These are phyloP conservation scores for Apostichopus californicus DNA, from an alignment of 35 echinoderm and acorn worm genomes.

Conservation along the genomic window DNA sequence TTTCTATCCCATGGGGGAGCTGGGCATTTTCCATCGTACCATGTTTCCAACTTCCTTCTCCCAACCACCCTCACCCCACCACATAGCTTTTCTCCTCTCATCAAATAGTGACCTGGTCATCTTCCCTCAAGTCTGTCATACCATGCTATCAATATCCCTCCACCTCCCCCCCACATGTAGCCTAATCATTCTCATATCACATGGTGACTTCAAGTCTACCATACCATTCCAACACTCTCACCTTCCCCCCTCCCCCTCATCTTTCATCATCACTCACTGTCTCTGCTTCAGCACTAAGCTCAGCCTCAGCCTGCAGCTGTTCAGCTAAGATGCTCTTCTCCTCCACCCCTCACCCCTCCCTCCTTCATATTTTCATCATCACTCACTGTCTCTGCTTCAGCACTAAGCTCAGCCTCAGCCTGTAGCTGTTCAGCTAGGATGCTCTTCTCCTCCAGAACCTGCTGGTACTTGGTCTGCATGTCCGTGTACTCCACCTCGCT, in stretches of 20 bases:
- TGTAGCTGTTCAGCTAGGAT: constrained; percentile 92
- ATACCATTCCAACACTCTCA: background rate
- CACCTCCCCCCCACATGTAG: background rate
- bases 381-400: constrained; percentile 90
- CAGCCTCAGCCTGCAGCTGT: constrained; percentile 90
- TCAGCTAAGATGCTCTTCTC: background rate
- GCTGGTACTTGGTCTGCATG: constrained; percentile 66
- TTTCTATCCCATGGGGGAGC: too few species aligned
- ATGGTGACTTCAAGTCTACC: too few species aligned
- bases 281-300: constrained; percentile 90
- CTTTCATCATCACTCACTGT: constrained; percentile 58
- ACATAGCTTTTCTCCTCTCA: background rate
- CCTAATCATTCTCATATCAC: too few species aligned
- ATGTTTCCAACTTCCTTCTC: too few species aligned
- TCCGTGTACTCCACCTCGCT: constrained; percentile 68
- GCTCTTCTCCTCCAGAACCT: constrained; percentile 90
- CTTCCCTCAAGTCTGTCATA: background rate
- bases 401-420: constrained; percentile 87
- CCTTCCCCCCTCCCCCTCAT: background rate
- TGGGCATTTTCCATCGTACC: too few species aligned
- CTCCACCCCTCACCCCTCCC: background rate
- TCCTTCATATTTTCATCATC: background rate
- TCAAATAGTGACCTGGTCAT: background rate
- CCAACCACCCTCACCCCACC: background rate
- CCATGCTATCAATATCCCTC: background rate